A percentile compares a stretch with the other conserved stretches of the same genome.
These are phyloP conservation scores for Dendropsophus ebraccatus DNA, from an alignment of 2,113 vertebrate species.

Conservation along the genomic window DNA sequence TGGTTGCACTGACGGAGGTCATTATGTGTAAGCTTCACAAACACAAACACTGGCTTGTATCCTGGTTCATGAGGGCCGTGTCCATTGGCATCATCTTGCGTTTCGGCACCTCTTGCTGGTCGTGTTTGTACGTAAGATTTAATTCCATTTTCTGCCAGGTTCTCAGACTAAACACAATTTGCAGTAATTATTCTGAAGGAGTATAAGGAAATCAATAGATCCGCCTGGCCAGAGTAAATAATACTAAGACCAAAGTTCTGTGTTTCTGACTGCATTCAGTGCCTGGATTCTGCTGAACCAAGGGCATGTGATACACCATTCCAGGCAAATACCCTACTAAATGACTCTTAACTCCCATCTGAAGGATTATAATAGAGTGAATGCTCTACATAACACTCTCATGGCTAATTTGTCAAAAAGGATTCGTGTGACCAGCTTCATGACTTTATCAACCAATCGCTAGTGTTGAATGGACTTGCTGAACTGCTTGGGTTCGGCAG, in stretches of 20 bases:
- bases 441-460: no score
- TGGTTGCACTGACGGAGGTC: background rate
- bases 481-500: no score
- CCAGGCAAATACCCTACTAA: no score
- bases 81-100: background rate
- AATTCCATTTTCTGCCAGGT: background rate
- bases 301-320: no score
- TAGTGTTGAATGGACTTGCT: no score
- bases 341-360: no score
- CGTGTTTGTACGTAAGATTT: background rate
- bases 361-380: no score
- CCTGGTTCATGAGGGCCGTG: background rate
- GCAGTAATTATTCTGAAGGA: background rate
- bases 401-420: no score
- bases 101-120: slow-evolving; percentile 15
- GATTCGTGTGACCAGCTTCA: no score
- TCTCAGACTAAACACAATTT: background rate
- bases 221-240: background rate
- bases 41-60: background rate
- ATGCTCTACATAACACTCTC: no score
- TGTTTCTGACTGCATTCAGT: no score
- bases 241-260: background rate
- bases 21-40: background rate
- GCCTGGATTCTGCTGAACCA: no score
- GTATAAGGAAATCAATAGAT: background rate